Base-by-base conservation (phyloP, 2,888 invertebrate genomes). In the Toxonevra muliebris region DNA sequence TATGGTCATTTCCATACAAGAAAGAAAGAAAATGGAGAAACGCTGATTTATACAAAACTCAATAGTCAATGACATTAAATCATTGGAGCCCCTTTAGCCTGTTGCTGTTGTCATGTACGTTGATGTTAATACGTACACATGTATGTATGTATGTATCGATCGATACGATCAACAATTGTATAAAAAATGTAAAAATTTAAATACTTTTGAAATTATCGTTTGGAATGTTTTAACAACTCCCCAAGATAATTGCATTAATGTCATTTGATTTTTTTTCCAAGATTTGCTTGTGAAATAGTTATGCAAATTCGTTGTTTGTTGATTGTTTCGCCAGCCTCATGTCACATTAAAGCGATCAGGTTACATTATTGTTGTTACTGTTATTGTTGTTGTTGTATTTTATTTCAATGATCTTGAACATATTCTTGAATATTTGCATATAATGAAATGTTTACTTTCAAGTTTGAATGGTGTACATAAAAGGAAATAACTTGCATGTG, bases 201-300 rank as follows among this genome's bases (percentile, higher is more conserved):
- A 79, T 79, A 77, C 76, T 77, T 76, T 80, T 79, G 77, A 79
- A 80, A 80, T 78, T 78, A 77, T 76, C 76, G 75, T 75, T 76
- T 73, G 82, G 81, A 80, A 82, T 81, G 74, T 78, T 71, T 74
- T 75, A 74, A 80, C 77, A 80, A 80, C 74, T 78, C 74, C 61
- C 65, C 74, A 65, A 50, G 68, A 72, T 79, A 77, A 78, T 76
- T 72, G 72, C 68, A 45, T 66, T 78, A 76, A 79, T 71, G 74
- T 61, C 58, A 53, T 58, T 58, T 59, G 50, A 42, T 41, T 43
- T 8, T 40, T 10, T 41, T n/a, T 42, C 19, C 17, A 30, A 30
- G 3, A 30, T 30, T 30, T 30, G 30, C 3, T 30, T 30, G 30
- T 30, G 30, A 30, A 30, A 30, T 30, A 30, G 3, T 30, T 30